These are phyloP conservation scores for Heteractis magnifica DNA, from an alignment of 92 coral and sea anemone species.

Conservation along the genomic window DNA sequence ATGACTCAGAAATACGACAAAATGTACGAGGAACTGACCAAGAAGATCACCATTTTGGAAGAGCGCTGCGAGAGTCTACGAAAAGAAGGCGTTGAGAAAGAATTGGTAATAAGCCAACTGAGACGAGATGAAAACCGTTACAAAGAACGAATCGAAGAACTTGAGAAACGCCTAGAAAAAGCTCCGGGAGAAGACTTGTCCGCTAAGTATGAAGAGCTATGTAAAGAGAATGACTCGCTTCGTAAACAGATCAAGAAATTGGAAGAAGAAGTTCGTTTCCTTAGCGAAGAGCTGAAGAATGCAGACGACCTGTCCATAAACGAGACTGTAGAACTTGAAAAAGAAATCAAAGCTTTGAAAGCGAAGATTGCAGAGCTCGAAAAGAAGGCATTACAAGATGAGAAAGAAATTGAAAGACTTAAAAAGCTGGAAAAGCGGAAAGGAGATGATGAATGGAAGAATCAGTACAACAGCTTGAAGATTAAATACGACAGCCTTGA, in stretches of 20 bases:
- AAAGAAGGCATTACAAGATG: conserved; percentile 53
- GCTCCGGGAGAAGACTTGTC: background rate
- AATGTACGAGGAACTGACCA: conserved; percentile 49
- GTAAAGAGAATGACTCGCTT: conserved; percentile 63
- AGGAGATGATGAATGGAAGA: conserved; percentile 64
- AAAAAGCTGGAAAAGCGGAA: conserved; percentile 55
- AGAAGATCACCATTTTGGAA: conserved; percentile 47
- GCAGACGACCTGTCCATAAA: conserved; percentile 57
- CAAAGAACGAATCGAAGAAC: conserved; percentile 39
- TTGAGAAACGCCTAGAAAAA: conserved; percentile 39
- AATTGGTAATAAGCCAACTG: conserved; percentile 45
- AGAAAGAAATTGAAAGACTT: conserved; percentile 63
- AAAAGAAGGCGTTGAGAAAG: conserved; percentile 65
- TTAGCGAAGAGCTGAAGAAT: conserved; percentile 57
- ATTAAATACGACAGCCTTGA: conserved; percentile 59
- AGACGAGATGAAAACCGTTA: conserved; percentile 45
- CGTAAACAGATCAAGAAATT: conserved; percentile 61
- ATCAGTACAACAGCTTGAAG: conserved; percentile 49
- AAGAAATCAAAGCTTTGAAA: conserved; percentile 47
- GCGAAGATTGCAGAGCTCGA: conserved; percentile 71
- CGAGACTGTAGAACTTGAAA: conserved; percentile 55
- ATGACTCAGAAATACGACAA: conserved; percentile 29
- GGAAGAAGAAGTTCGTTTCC: conserved; percentile 61
- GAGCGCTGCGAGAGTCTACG: conserved; percentile 66
- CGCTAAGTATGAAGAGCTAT: conserved; percentile 43